Evolutionary conservation across 1,140 invertebrate species (phyloP).

Genomic region (Drosophila nannoptera): DNA sequence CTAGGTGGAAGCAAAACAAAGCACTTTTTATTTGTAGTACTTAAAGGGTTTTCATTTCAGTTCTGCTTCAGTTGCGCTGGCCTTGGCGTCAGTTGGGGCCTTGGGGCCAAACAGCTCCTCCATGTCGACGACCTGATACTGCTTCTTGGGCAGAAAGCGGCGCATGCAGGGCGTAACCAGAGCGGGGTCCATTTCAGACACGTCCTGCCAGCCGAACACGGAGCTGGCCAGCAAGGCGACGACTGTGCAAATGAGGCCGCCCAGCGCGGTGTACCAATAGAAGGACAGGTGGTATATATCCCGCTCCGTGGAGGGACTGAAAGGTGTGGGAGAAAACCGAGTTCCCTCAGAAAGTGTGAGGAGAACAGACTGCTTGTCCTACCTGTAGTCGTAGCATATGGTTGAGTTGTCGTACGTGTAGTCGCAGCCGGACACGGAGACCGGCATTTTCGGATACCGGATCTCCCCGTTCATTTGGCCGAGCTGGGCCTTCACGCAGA

Average conservation of each 20-base stretch:
- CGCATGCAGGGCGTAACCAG: constrained; percentile 64
- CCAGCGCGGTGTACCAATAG: constrained; percentile 64
- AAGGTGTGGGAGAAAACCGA: not conserved
- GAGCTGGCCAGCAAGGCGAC: constrained; percentile 45
- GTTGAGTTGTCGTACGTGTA: constrained; percentile 70
- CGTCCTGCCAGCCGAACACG: constrained; percentile 57
- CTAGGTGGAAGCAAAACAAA: not conserved
- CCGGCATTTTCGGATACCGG: constrained; percentile 82
- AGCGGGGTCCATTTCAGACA: constrained; percentile 58
- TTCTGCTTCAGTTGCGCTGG: not conserved
- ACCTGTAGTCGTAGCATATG: constrained; percentile 60
- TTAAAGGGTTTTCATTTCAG: constrained; percentile 16
- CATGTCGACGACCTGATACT: constrained; percentile 48
- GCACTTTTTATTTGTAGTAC: not conserved
- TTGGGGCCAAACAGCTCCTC: constrained; percentile 55
- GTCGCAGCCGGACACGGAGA: constrained; percentile 84
- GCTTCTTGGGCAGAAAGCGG: constrained; percentile 59
- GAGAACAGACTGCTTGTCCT: constrained; percentile 9
- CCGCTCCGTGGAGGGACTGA: constrained; percentile 57
- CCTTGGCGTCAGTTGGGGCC: not conserved
- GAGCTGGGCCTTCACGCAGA: constrained; percentile 81
- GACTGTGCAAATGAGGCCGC: constrained; percentile 47
- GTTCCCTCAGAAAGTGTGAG: too few relatives aligned
- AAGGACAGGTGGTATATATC: constrained; percentile 69
- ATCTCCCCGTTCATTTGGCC: constrained; percentile 83